phyloP scores from a whole-genome alignment of 2,113 vertebrate genomes.

The Sitta europaea region DNA sequence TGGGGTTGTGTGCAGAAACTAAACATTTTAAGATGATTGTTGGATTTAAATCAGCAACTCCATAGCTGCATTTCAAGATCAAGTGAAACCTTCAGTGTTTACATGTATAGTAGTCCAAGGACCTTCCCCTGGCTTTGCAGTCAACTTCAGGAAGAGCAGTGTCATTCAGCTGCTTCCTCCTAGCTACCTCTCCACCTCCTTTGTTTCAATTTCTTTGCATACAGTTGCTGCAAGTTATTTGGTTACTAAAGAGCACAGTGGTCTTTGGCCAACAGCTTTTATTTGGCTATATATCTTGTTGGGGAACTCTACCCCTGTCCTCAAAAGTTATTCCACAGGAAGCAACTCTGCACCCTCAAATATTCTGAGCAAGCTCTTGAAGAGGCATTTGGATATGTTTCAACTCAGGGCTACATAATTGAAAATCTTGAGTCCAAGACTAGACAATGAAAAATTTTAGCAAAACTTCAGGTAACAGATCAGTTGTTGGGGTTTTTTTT shows the following conservation, averaged over 20 bases:
- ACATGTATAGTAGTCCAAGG: not conserved
- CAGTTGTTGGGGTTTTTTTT: not conserved
- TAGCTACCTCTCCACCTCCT: not conserved
- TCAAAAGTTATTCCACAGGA: not conserved
- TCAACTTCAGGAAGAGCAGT: not conserved
- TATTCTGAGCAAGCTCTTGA: not conserved
- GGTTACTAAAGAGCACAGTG: not conserved
- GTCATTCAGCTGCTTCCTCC: not conserved
- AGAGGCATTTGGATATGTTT: not conserved
- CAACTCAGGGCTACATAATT: not conserved
- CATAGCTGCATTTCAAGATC: not conserved
- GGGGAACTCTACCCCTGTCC: not conserved
- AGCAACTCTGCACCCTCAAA: accelerated
- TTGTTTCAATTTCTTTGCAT: not conserved
- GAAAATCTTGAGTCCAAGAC: not conserved
- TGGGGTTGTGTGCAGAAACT: not conserved
- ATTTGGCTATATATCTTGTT: not conserved
- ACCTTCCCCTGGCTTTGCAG: not conserved
- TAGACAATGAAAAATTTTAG: not conserved
- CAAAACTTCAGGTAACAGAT: not conserved
- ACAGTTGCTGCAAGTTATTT: not conserved
- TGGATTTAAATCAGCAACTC: not conserved
- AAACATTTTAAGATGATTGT: not conserved
- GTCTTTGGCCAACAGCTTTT: not conserved
- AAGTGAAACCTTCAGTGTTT: not conserved